Conservation (phyloP, 2,797 vertebrate species). For the Darevskia nairensis region DNA sequence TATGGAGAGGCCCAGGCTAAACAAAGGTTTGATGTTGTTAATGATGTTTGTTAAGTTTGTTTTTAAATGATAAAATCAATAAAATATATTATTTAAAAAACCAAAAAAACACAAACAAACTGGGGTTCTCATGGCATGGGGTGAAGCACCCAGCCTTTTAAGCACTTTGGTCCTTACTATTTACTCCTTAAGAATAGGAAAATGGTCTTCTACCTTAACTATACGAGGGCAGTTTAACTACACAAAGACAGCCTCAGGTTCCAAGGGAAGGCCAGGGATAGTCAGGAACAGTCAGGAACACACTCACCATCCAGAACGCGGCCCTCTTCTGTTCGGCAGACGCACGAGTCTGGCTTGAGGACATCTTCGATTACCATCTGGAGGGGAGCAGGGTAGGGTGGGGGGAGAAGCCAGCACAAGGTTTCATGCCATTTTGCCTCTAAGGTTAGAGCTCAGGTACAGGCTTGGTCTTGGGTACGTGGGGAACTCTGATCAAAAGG, state of each 20-base stretch:
- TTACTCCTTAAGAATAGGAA: not conserved
- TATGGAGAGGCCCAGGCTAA: too few relatives aligned
- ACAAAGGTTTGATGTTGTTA: too few relatives aligned
- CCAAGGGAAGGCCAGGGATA: not conserved
- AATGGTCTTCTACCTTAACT: not conserved
- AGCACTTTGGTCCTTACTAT: not conserved
- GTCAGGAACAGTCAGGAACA: not conserved
- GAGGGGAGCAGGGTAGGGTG: not conserved
- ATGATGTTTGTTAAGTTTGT: too few relatives aligned
- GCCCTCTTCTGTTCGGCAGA: constrained; percentile 89
- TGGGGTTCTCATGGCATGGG: not conserved
- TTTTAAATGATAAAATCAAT: too few relatives aligned
- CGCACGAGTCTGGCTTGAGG: constrained; percentile 81
- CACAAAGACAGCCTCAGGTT: not conserved
- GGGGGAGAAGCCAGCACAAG: not conserved
- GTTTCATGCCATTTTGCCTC: not conserved
- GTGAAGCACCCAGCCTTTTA: not conserved
- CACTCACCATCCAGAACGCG: constrained; percentile 86
- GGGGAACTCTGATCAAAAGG: not conserved
- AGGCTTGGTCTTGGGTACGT: not conserved
- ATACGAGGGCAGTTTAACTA: not conserved
- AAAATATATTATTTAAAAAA: too few relatives aligned
- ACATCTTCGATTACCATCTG: constrained; percentile 93
- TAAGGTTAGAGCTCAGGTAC: not conserved
- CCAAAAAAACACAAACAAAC: too few relatives aligned